phyloP scores from a whole-genome alignment of 2,797 vertebrate genomes.

The Sebastes ruberrimus region DNA sequence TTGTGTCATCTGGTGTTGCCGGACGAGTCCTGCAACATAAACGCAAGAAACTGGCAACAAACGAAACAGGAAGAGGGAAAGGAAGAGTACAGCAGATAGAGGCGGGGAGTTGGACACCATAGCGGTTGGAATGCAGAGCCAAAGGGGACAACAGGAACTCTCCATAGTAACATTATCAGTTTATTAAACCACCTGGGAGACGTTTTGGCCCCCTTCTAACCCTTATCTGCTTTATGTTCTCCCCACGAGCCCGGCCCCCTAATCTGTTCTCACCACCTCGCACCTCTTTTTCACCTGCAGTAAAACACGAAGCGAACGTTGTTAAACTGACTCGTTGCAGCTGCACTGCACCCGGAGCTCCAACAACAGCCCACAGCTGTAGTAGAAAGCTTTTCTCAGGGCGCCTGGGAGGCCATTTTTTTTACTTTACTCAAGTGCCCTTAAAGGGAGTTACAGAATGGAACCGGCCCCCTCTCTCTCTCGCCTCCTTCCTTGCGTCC shows the following conservation, averaged over 20 bases:
- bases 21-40: neutral
- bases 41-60: neutral
- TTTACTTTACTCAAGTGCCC: neutral
- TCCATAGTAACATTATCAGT: slow-evolving; percentile 8
- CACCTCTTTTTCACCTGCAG: slow-evolving; percentile 9
- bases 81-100: neutral
- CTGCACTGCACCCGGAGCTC: slow-evolving; percentile 16
- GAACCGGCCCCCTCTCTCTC: neutral
- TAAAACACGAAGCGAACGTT: slow-evolving; percentile 20
- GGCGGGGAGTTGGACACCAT: neutral
- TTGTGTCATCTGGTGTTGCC: neutral
- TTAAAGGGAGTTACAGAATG: slow-evolving; percentile 7
- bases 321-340: slow-evolving; percentile 40
- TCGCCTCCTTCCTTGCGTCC: slow-evolving; percentile 15
- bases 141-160: slow-evolving; percentile 1
- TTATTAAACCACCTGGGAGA: slow-evolving; percentile 13
- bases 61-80: neutral
- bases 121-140: slow-evolving; percentile 13
- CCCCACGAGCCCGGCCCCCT: neutral
- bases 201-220: neutral
- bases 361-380: slow-evolving; percentile 11
- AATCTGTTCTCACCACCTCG: slow-evolving; percentile 25
- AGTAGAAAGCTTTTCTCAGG: neutral
- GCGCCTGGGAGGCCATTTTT: slow-evolving; percentile 12
- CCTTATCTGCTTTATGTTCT: slow-evolving; percentile 17